These are phyloP conservation scores for Drosophila peninsularis DNA, from an alignment of 2,888 invertebrate genomes.

Conservation along the genomic window DNA sequence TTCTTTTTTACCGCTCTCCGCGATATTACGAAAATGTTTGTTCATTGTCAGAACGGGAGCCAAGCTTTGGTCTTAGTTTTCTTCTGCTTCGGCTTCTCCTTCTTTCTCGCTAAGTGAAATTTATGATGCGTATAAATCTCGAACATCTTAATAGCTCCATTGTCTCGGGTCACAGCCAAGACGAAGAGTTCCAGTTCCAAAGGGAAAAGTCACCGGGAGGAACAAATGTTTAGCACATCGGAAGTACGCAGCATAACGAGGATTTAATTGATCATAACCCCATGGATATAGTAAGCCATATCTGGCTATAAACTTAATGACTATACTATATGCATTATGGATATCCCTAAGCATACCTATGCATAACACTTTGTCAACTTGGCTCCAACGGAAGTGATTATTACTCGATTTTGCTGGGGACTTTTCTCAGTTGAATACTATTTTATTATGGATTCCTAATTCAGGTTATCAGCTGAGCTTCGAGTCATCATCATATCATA, in stretches of 20 bases:
- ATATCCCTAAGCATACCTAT: too few relatives aligned
- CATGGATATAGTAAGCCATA: neutral
- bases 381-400: neutral
- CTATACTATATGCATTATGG: too few relatives aligned
- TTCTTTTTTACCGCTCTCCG: neutral
- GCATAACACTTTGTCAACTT: too few relatives aligned
- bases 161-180: conserved; percentile 43
- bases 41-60: conserved; percentile 62
- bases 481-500: neutral
- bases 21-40: neutral
- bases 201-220: conserved; percentile 18
- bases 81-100: neutral
- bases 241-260: neutral
- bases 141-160: conserved; percentile 45
- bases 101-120: conserved; percentile 56
- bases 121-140: conserved; percentile 61
- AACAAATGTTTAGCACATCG: neutral
- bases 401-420: neutral
- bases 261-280: neutral
- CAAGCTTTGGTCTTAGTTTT: neutral
- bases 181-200: conserved; percentile 26
- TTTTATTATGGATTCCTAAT: neutral
- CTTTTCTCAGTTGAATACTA: neutral
- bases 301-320: too few relatives aligned
- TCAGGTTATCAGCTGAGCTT: neutral